Evolutionary conservation across 2,888 invertebrate genomes (phyloP).

Genomic region (Pollenia labialis): DNA sequence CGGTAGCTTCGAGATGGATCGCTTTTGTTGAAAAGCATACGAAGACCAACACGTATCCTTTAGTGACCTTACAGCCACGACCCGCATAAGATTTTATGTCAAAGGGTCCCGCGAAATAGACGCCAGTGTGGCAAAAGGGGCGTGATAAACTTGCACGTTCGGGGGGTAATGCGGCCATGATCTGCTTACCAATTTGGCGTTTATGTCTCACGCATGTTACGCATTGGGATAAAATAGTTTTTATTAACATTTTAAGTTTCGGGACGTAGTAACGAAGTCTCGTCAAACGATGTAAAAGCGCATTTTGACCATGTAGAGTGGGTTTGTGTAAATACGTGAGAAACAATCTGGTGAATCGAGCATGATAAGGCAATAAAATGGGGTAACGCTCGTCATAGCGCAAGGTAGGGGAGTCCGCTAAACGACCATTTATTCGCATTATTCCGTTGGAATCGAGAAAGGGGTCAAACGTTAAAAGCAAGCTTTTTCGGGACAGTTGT

Average conservation of each 20-base stretch:
- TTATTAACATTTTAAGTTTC: background rate
- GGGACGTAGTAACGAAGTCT: background rate
- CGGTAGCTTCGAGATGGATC: no score
- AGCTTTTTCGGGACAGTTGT: background rate
- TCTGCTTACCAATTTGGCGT: no score
- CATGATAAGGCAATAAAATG: conserved; percentile 8
- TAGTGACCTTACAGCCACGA: no score
- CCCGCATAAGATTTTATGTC: no score
- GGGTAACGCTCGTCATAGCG: background rate
- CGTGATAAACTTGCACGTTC: no score
- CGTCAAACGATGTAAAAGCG: background rate
- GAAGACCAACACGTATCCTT: no score
- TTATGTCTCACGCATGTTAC: background rate
- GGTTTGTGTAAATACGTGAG: background rate
- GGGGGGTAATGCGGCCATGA: no score
- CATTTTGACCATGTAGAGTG: background rate
- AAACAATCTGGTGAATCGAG: background rate
- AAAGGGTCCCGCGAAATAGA: no score
- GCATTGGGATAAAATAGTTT: background rate
- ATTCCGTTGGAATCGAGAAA: background rate
- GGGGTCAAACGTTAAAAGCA: background rate
- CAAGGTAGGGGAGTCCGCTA: background rate
- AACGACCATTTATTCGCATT: background rate
- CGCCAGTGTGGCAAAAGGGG: no score
- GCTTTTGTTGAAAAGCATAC: no score